phyloP scores from a whole-genome alignment of 1,140 invertebrate species.

The Bombus fervidus region DNA sequence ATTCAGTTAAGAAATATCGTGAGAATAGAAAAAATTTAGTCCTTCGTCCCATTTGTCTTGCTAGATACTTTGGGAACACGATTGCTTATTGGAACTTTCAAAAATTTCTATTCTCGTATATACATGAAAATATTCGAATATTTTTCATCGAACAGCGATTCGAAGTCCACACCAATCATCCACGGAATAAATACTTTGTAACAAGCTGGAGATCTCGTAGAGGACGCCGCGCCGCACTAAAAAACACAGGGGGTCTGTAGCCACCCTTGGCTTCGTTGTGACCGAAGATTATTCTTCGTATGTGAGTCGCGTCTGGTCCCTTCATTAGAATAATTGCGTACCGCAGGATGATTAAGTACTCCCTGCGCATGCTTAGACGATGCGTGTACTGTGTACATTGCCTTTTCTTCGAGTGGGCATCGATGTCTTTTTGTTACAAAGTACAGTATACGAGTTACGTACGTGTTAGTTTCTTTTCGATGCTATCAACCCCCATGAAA shows the following conservation, averaged over 20 bases:
- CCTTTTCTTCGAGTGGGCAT: conserved; percentile 7
- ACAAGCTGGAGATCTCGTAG: conserved; percentile 26
- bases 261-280: conserved; percentile 39
- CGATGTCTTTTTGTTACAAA: conserved; percentile 39
- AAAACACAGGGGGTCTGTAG: conserved; percentile 53
- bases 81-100: background rate
- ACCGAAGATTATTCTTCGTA: conserved; percentile 59
- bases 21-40: too few relatives aligned
- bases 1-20: too few relatives aligned
- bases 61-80: background rate
- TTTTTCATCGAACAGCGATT: background rate
- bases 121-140: background rate
- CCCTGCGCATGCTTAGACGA: conserved; percentile 53
- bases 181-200: conserved; percentile 17
- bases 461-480: background rate
- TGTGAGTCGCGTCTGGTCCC: conserved; percentile 60
- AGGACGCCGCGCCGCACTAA: conserved; percentile 22
- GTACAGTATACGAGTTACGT: conserved; percentile 7
- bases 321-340: conserved; percentile 70
- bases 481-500: background rate
- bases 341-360: conserved; percentile 62
- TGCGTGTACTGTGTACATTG: conserved; percentile 25
- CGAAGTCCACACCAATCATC: background rate
- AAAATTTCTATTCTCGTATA: background rate
- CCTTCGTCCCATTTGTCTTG: background rate